These are phyloP conservation scores for Cossypha polioptera DNA, from an alignment of 2,797 vertebrate genomes.

Conservation along the genomic window DNA sequence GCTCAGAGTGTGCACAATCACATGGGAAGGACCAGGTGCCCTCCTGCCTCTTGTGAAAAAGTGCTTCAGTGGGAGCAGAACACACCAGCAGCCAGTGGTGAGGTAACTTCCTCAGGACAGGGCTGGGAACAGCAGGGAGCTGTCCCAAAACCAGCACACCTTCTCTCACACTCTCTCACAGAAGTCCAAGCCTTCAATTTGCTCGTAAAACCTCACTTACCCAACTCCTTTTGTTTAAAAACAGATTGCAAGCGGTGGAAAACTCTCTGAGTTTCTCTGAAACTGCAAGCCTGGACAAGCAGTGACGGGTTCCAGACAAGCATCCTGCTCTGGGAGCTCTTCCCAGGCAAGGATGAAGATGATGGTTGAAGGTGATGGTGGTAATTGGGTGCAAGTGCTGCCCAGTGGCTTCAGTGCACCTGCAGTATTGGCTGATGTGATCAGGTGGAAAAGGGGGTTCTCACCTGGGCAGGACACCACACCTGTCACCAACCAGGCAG, in stretches of 20 bases:
- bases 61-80: background rate
- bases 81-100: background rate
- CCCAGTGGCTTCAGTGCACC: background rate
- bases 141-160: background rate
- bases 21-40: background rate
- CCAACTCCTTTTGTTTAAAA: background rate
- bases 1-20: background rate
- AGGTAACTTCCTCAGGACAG: background rate
- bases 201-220: background rate
- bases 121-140: rapidly evolving
- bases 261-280: too few species aligned
- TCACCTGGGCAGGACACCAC: background rate
- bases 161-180: background rate
- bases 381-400: background rate
- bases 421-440: background rate
- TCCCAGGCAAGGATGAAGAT: background rate
- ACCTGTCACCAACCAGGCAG: background rate
- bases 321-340: background rate
- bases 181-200: background rate
- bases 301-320: background rate
- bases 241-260: background rate
- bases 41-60: background rate
- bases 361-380: background rate
- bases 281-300: background rate
- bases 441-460: background rate